Conservation (phyloP, 1,140 invertebrate genomes). For the Lordiphosa clarofinis region DNA sequence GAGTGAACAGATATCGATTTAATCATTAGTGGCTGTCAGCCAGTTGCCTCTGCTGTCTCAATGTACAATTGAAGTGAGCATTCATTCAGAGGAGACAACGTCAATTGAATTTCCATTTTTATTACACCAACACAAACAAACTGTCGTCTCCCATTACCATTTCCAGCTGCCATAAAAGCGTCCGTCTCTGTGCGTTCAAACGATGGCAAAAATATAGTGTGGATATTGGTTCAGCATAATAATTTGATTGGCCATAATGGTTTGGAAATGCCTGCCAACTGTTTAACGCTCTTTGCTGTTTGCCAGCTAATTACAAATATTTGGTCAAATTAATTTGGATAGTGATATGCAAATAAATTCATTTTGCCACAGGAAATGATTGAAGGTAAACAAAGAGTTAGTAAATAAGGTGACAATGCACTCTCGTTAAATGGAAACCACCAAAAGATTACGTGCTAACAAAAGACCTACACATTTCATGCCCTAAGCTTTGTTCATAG, state of each 20-base stretch:
- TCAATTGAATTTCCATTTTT: conserved; percentile 71
- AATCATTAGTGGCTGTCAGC: conserved; percentile 62
- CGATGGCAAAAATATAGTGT: conserved; percentile 15
- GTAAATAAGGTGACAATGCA: no score
- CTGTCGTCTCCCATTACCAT: conserved; percentile 13
- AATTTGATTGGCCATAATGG: conserved; percentile 36
- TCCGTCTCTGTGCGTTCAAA: background rate
- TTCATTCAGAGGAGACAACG: conserved; percentile 34
- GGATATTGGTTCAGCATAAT: conserved; percentile 48
- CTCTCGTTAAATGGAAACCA: no score
- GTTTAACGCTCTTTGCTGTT: background rate
- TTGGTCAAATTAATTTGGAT: conserved; percentile 10
- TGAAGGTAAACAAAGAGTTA: no score
- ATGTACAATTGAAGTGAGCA: conserved; percentile 39
- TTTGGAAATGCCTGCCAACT: conserved; percentile 12
- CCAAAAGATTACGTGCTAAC: no score
- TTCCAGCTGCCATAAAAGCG: conserved; percentile 31
- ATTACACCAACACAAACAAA: conserved; percentile 36
- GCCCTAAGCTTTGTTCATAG: no score
- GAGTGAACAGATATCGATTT: conserved; percentile 62
- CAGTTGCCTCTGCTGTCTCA: conserved; percentile 9
- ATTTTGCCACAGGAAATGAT: no score
- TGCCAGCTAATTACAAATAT: no score
- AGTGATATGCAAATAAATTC: conserved; percentile 11
- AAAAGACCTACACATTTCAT: no score